Evolutionary conservation across 2,113 vertebrate genomes (phyloP), one percentile per base, ranked within the genome.

Genomic region (Oncorhynchus keta): DNA sequence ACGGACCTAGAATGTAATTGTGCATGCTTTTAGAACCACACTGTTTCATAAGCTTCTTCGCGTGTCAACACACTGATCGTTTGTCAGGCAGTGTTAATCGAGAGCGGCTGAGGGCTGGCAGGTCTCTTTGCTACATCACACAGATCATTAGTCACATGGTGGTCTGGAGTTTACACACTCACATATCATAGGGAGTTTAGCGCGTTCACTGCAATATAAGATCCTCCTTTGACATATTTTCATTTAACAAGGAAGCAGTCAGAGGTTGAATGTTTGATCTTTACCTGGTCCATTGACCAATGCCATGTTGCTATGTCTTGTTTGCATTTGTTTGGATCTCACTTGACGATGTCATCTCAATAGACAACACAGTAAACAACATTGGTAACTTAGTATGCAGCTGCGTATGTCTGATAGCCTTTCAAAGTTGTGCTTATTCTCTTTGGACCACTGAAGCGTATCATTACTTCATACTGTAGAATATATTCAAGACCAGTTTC

Each of bases 71-170:
- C 70, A 91, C 88, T 83, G 84, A 87, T 89, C 73, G 73, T 84
- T 89, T 85, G 86, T 84, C 85, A 80, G 75, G 79, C 82, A 65
- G 30, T 20, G 66, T 86, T 90, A 83, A 90, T 87, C 77, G 79
- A 89, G 69, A 0, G 68, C 79, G 81, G 76, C 74, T 28, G 49
- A 74, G 81, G 39, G 55, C 75, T 70, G 80, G 73, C 85, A 78
- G 69, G 68, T 76, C 81, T 79, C 70, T 81, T 67, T 74, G 79
- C 81, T 79, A 68, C 55, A 74, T 45, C 73, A 64, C 76, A 76
- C 76, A 79, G 83, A 90, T 92, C 86, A 79, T 87, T 89, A 89
- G 84, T 90, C 78, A 81, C 67, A 79, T 79, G 78, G 86, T 75
- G 85, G 84, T 83, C 81, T 81, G 82, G 80, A 83, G 78, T 83